phyloP scores from a whole-genome alignment of 2,113 vertebrate species.

The Sorex fumeus region DNA sequence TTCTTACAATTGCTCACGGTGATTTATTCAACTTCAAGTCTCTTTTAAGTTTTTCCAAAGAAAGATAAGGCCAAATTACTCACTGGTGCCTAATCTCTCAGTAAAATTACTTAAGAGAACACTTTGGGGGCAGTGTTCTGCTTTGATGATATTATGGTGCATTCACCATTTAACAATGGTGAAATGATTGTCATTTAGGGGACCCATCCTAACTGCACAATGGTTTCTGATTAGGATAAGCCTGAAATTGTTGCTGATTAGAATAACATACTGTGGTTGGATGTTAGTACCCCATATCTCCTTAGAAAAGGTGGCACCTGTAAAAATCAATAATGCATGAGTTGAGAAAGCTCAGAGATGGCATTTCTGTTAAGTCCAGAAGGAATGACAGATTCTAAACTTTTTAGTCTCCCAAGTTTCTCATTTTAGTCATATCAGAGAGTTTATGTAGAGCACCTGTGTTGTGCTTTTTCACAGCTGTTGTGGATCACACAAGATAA shows the following conservation, averaged over 20 bases:
- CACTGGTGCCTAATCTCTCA: conserved; percentile 71
- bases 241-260: conserved; percentile 76
- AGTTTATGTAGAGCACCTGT: conserved; percentile 61
- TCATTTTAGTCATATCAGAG: conserved; percentile 61
- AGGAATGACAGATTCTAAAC: conserved; percentile 61
- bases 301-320: conserved; percentile 79
- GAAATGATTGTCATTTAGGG: conserved; percentile 81
- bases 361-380: conserved; percentile 73
- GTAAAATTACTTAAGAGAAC: conserved; percentile 66
- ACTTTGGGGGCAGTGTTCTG: conserved; percentile 67
- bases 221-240: conserved; percentile 82
- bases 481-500: conserved; percentile 68
- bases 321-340: conserved; percentile 83
- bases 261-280: conserved; percentile 69
- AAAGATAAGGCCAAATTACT: conserved; percentile 76
- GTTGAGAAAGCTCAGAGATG: conserved; percentile 67
- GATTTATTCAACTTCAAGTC: conserved; percentile 79
- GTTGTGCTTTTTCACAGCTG: conserved; percentile 67
- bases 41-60: conserved; percentile 72
- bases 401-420: conserved; percentile 61
- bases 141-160: conserved; percentile 75
- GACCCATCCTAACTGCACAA: conserved; percentile 75
- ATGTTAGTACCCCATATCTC: conserved; percentile 55
- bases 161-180: conserved; percentile 83
- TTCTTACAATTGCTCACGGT: conserved; percentile 72